Evolutionary conservation across 2,888 invertebrate genomes (phyloP), one percentile per base, ranked within the genome.

Genomic region (Tinea pellionella): DNA sequence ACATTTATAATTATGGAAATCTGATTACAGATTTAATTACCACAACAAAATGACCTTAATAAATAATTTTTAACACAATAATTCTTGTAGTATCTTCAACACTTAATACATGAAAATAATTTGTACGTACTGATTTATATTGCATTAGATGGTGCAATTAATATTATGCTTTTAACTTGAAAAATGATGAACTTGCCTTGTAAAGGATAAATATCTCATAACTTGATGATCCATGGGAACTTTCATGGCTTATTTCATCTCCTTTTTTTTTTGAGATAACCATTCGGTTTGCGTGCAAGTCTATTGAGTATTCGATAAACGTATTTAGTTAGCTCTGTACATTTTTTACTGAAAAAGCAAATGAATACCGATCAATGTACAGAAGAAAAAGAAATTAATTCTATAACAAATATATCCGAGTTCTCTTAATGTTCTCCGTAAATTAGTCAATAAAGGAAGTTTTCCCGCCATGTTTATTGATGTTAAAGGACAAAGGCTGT

Each of bases 401-500:
- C n/a, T 9, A 37, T 37, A 37, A 37, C 37, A 37, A 37, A 37
- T 37, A 2, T 9, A 37, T 2, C 37, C 37, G n/a, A 37, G 37
- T 9, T 37, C 37, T 37, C 37, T 37, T 37, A 37, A 37, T 37
- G 37, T 37, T 37, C 37, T 9, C 37, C 37, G 37, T 37, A 37
- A 37, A 37, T 37, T 37, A 37, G 37, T 6, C 37, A 37, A 37
- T 37, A 37, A 37, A 37, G 4, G 37, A 37, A 37, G 37, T 37
- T 37, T 37, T 37, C 37, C 37, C 37, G 37, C 37, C 37, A 37
- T 37, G 37, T 37, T 37, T 37, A 37, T 37, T 37, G 37, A 37
- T 37, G 37, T 2, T 9, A 37, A 37, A 37, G 37, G 37, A 63
- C 63, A 62, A 62, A 64, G 64, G 64, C 64, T 64, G 63, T 62